Percentiles rank a stretch among this genome's conserved stretches.
These are phyloP conservation scores for Papilio aristodemus DNA, from an alignment of 1,140 invertebrate species.

Conservation along the genomic window DNA sequence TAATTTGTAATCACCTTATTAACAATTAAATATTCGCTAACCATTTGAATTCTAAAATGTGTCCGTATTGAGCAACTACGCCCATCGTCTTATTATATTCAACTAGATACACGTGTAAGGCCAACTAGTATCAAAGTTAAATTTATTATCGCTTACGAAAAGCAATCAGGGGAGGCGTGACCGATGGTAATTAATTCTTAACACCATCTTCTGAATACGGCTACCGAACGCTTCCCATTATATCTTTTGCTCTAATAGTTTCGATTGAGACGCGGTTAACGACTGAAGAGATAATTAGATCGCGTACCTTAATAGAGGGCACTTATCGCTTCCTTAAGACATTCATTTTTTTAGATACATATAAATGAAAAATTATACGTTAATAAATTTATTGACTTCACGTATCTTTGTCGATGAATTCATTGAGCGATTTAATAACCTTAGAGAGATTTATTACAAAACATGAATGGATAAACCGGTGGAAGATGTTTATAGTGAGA, in stretches of 20 bases:
- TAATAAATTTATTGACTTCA: conserved; percentile 24
- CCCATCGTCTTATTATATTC: conserved; percentile 52
- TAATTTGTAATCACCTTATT: conserved; percentile 49
- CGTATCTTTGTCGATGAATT: conserved; percentile 13
- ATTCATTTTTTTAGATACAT: conserved; percentile 22
- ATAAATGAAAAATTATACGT: conserved; percentile 17
- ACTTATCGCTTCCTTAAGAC: conserved; percentile 5
- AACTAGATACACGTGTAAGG: conserved; percentile 46
- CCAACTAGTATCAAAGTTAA: conserved; percentile 53
- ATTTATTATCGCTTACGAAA: conserved; percentile 75
- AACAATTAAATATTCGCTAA: conserved; percentile 46
- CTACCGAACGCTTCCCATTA: conserved; percentile 70
- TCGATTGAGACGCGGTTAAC: conserved; percentile 62
- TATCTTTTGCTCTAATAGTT: conserved; percentile 66
- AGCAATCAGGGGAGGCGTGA: conserved; percentile 75
- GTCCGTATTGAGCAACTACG: conserved; percentile 45
- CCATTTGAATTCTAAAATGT: conserved; percentile 53
- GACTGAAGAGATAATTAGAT: conserved; percentile 57
- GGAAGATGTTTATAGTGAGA: conserved; percentile 39
- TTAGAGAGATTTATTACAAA: conserved; percentile 49
- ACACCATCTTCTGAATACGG: conserved; percentile 64
- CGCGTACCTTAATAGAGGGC: conserved; percentile 37
- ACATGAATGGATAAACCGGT: conserved; percentile 41
- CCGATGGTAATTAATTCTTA: conserved; percentile 76
- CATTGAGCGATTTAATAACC: conserved; percentile 43